Evolutionary conservation across 2,797 vertebrate genomes (phyloP), one percentile per base, ranked within the genome.

Genomic region (Phylloscopus collybita): DNA sequence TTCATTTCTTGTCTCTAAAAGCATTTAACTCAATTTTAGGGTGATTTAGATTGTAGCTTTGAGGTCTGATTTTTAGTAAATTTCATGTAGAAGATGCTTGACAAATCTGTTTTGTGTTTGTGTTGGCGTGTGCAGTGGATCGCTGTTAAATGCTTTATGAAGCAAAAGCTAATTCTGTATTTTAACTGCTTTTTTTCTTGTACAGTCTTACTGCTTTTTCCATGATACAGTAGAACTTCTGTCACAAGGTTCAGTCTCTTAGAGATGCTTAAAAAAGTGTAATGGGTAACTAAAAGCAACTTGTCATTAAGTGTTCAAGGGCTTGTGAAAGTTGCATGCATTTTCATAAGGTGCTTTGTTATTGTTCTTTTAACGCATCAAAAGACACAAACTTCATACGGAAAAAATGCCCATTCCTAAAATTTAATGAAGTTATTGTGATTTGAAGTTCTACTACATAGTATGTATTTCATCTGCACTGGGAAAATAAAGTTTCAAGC

Each of bases 131-230:
- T 95, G 73, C 78, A 61, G 74, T 95, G 64, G 20, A 62, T 76
- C 34, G 22, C 3, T 32, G 95, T 96, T 97, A 97, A 97, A 97
- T 96, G 96, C 96, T 97, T 96, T 95, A 74, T 93, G 96, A 97
- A 97, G 92, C 96, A 96, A 96, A 96, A 93, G 10, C 19, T 73
- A 70, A 54, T 59, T 84, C 42, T 70, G 13, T 84, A 56, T 73
- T 90, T 85, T 81, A 56, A 45, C 25, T 65, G 13, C 4, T 36
- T 74, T 71, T 84, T 91, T 85, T 22, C 71, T 56, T 72, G 30
- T 59, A 19, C 25, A 54, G 7, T 75, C 34, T 86, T 90, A 65
- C 29, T 56, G 85, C 90, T 81, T 88, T 84, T 86, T 57, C 66
- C 45, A n/a, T 81, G 30, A 67, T 21, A 59, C 25, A 32, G 91